Evolutionary conservation across 2,888 invertebrate species (phyloP), one percentile per base, ranked within the genome.

Genomic region (Malacosoma neustria): DNA sequence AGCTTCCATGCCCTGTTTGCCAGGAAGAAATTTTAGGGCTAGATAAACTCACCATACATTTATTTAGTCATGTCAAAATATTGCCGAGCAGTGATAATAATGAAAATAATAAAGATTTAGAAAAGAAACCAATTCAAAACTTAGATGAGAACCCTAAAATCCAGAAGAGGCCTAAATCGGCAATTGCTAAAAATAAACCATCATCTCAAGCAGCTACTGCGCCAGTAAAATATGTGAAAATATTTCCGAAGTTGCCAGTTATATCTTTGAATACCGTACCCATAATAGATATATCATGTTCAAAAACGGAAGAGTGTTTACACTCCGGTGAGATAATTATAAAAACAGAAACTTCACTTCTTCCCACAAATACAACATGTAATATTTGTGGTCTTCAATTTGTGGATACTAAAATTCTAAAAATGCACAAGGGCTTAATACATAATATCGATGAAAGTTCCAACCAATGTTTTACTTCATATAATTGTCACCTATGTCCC

Each of bases 41-140:
- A 46, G 94, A 94, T 68, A 94, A 94, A 77, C 80, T 94, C 35
- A 94, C 94, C 1, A 93, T 94, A 58, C 94, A 95, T 72, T 81
- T 95, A 47, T 94, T 94, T 60, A 90, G 90, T 41, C 94, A 94
- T 63, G 88, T 90, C 3, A 75, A 77, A 48, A 61, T 87, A 39
- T 47, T 70, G 46, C 48, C 57, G 34, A 51, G 53, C 40, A 72
- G 57, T 49, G 54, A 45, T 37, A 41, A 34, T 33, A 15, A 42
- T 41, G 54, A 51, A 49, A 61, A 56, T 46, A 52, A 49, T 39
- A 48, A 49, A 40, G 39, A 34, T 22, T 32, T 32, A 33, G 47
- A 52, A 6, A 40, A 34, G 14, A 56, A 52, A 50, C 52, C 41
- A 41, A 57, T 57, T 53, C 29, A 42, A 15, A 58, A 53, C 49